These are phyloP conservation scores for Trileptium ribeirensis DNA, from an alignment of 2,888 invertebrate genomes.

Conservation along the genomic window DNA sequence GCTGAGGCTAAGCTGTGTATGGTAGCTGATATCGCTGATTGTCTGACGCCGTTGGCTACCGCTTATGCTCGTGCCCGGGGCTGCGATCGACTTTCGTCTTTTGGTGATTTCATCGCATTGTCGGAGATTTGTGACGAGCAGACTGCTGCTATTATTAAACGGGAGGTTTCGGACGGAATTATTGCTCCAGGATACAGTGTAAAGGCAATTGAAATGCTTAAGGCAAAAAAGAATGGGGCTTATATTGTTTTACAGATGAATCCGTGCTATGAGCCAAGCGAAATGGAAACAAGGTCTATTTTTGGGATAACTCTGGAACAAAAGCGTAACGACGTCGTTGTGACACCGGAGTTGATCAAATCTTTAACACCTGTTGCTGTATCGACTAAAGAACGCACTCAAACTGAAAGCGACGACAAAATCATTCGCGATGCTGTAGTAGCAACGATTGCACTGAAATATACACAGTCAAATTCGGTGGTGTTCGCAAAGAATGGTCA, in stretches of 20 bases:
- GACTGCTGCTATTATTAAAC: slow-evolving; percentile 82
- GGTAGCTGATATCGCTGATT: slow-evolving; percentile 73
- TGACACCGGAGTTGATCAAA: not conserved
- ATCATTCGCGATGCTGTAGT: slow-evolving; percentile 86
- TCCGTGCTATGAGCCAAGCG: slow-evolving; percentile 69
- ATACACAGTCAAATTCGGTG: slow-evolving; percentile 96
- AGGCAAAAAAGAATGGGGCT: slow-evolving; percentile 85
- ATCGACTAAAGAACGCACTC: no score
- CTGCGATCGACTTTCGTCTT: slow-evolving; percentile 96
- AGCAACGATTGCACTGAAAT: slow-evolving; percentile 90
- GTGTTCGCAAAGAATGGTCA: slow-evolving; percentile 85
- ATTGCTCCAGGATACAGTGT: slow-evolving; percentile 83
- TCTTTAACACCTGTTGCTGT: no score
- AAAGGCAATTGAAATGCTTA: slow-evolving; percentile 74
- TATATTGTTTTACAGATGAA: slow-evolving; percentile 93
- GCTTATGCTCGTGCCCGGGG: slow-evolving; percentile 94
- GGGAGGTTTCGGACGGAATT: slow-evolving; percentile 90
- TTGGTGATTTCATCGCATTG: slow-evolving; percentile 91
- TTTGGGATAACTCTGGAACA: slow-evolving; percentile 80
- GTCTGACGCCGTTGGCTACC: slow-evolving; percentile 72
- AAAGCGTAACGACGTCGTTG: slow-evolving; percentile 71
- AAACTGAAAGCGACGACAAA: no score
- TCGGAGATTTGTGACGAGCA: slow-evolving; percentile 80
- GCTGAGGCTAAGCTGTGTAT: slow-evolving; percentile 80
- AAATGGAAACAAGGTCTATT: slow-evolving; percentile 71